phyloP scores from a whole-genome alignment of 2,113 vertebrate species.

The Oenanthe oenanthe region DNA sequence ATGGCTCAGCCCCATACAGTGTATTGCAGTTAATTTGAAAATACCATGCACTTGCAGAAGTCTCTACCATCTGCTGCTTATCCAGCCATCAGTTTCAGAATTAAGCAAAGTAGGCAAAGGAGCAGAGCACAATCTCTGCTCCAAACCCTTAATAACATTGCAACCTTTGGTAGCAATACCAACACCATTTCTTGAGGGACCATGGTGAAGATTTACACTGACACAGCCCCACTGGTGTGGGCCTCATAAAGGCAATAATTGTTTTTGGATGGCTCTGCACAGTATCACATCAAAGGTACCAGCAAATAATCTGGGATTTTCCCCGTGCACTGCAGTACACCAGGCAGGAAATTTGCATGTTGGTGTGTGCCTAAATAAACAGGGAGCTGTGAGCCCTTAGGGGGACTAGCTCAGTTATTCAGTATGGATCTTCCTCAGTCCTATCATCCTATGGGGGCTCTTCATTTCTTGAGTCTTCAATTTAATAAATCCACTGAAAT shows the following conservation, averaged over 20 bases:
- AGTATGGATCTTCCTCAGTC: not conserved
- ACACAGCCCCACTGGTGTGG: accelerated
- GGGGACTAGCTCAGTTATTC: constrained; percentile 13
- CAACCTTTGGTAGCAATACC: not conserved
- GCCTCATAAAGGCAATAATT: not conserved
- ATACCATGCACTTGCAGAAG: not conserved
- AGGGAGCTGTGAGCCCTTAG: not conserved
- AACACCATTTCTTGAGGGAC: not conserved
- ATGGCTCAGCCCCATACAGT: not conserved
- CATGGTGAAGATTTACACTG: accelerated
- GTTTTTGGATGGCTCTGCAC: not conserved
- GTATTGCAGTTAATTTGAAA: not conserved
- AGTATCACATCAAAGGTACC: not conserved
- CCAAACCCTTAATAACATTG: not conserved
- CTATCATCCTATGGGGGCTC: not conserved
- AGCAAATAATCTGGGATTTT: not conserved
- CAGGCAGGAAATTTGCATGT: not conserved
- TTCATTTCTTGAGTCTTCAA: not conserved
- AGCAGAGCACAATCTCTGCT: not conserved
- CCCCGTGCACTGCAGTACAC: not conserved
- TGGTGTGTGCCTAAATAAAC: not conserved
- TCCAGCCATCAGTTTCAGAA: not conserved
- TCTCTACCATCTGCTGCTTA: constrained; percentile 14
- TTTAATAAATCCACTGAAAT: constrained; percentile 44
- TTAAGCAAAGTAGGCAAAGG: not conserved